Evolutionary conservation across 2,888 invertebrate genomes (phyloP).

Genomic region (Epirrita christyi): DNA sequence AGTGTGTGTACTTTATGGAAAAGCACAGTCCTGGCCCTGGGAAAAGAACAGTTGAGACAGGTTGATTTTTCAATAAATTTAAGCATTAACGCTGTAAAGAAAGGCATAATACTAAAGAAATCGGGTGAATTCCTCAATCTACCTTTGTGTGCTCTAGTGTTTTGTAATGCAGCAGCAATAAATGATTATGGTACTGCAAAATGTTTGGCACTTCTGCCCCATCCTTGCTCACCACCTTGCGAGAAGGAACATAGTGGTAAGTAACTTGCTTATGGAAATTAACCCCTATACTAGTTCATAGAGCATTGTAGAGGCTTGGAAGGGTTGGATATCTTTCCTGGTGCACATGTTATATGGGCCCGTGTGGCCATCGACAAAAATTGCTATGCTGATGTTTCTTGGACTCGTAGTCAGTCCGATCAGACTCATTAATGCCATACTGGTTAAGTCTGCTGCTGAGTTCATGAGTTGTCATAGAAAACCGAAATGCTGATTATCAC

Average conservation of each 20-base stretch:
- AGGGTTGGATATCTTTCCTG: too few relatives aligned
- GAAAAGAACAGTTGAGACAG: slow-evolving; percentile 61
- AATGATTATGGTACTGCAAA: slow-evolving; percentile 36
- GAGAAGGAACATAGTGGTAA: slow-evolving; percentile 68
- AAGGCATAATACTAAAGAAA: slow-evolving; percentile 55
- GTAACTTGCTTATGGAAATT: slow-evolving; percentile 38
- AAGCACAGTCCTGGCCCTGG: slow-evolving; percentile 62
- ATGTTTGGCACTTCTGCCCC: slow-evolving; percentile 58
- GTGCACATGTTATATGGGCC: too few relatives aligned
- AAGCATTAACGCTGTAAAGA: slow-evolving; percentile 43
- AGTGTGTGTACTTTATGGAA: slow-evolving; percentile 72
- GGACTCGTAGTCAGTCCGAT: too few relatives aligned
- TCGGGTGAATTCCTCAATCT: slow-evolving; percentile 63
- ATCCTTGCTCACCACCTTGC: slow-evolving; percentile 64
- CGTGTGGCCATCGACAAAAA: too few relatives aligned
- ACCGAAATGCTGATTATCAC: too few relatives aligned
- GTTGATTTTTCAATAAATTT: slow-evolving; percentile 66
- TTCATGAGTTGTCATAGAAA: too few relatives aligned
- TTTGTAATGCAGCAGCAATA: slow-evolving; percentile 53
- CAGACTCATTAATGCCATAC: too few relatives aligned
- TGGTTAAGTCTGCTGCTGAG: too few relatives aligned
- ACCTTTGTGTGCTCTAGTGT: slow-evolving; percentile 66
- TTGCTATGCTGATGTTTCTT: too few relatives aligned
- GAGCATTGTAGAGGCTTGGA: too few relatives aligned
- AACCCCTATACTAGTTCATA: too few relatives aligned